Base-by-base conservation (phyloP, 2,113 vertebrate species). In the Menidia beryllina region DNA sequence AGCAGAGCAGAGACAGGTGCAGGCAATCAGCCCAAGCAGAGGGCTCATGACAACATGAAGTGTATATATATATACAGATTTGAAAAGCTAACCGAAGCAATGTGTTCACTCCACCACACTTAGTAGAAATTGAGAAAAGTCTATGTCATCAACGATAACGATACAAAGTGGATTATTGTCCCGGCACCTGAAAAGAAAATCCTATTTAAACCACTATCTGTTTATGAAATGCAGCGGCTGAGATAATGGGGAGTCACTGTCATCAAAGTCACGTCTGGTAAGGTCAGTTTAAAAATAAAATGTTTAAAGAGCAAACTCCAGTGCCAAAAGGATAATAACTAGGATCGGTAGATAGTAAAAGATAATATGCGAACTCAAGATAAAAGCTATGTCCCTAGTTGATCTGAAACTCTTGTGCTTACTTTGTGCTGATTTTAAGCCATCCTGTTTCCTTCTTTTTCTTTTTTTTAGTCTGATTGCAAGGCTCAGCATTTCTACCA, bases 151-250 rank as follows among this genome's bases (percentile, higher is more conserved):
- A 79, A 62, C 62, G 77, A 58, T 80, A 82, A 84, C 7, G 45
- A 74, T 69, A 79, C 83, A 87, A 90, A 87, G 85, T 90, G 89
- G 87, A 90, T 90, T 90, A 87, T 82, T 87, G 67, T 76, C 53
- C 62, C 68, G 56, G 63, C 76, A 75, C 59, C 47, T 13, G 10
- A n/a, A 67, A 67, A 86, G 79, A 82, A 89, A 89, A 90, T 90
- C 87, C 79, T 79, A 86, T 90, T 90, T 87, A 73, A 75, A 69
- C 69, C 69, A 58, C 81, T 84, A 82, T 86, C 80, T 80, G 71
- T 84, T 85, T 87, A 88, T 79, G 52, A 67, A 68, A 70, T 69
- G 67, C 80, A 56, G 58, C 20, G 51, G 82, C 55, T 69, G 52
- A 77, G 69, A 86, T 78, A 80, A 81, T 60, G 24, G 52, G 55